Evolutionary conservation across 2,888 invertebrate genomes (phyloP).

Genomic region (Erebia aethiops): DNA sequence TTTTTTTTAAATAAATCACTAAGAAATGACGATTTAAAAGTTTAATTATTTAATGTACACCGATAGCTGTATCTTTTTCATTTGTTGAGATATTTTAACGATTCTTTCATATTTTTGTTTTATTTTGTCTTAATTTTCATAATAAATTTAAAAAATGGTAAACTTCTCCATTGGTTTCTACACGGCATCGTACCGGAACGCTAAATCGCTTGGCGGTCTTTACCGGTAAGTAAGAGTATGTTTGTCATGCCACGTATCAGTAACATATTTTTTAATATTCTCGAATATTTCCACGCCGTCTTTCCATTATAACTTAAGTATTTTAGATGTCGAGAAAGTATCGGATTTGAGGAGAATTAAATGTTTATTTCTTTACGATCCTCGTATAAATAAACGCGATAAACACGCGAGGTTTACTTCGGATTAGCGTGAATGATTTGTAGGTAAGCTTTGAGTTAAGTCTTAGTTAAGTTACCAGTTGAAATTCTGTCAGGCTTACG

Average conservation of each 20-base stretch:
- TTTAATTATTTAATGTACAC: no score
- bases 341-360: conserved; percentile 8
- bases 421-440: conserved; percentile 21
- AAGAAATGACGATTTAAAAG: no score
- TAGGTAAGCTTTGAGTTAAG: conserved; percentile 8
- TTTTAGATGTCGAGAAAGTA: conserved; percentile 17
- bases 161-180: no score
- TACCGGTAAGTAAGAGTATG: no score
- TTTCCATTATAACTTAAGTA: conserved; percentile 17
- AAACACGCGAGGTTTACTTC: conserved; percentile 1
- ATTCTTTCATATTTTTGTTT: no score
- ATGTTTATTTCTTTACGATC: conserved; percentile 6
- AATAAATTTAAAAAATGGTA: no score
- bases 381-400: conserved; percentile 2
- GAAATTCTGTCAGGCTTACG: neutral
- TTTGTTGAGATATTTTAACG: no score
- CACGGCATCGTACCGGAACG: no score
- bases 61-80: no score
- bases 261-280: neutral
- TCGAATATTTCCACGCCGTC: conserved; percentile 15
- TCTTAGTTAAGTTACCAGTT: conserved; percentile 8
- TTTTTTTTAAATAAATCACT: no score
- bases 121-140: no score
- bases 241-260: neutral
- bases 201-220: no score